A percentile compares a stretch with the other conserved stretches of the same genome.
phyloP scores from a whole-genome alignment of 2,888 invertebrate species.

The Caenorhabditis virilis region DNA sequence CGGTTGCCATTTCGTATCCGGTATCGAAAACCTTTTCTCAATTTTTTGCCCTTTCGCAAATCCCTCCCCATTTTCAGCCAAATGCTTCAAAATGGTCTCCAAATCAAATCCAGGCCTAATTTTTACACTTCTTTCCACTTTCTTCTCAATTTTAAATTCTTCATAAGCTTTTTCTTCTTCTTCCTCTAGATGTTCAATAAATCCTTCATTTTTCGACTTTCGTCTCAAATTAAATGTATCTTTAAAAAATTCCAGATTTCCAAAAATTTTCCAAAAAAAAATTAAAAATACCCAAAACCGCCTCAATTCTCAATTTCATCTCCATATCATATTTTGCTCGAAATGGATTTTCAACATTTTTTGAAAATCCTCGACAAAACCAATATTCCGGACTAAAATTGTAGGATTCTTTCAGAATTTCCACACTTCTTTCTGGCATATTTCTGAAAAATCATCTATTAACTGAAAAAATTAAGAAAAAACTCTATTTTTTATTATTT shows the following conservation, averaged over 20 bases:
- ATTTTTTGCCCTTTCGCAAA: slow-evolving; percentile 2
- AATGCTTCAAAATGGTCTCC: neutral
- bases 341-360: too few species aligned
- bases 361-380: too few species aligned
- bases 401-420: too few species aligned
- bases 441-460: too few species aligned
- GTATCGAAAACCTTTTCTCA: slow-evolving; percentile 9
- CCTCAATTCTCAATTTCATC: neutral
- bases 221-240: neutral
- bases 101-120: neutral
- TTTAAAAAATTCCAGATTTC: neutral
- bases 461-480: too few species aligned
- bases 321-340: neutral
- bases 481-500: too few species aligned
- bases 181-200: too few species aligned
- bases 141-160: neutral
- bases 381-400: too few species aligned
- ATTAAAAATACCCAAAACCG: neutral
- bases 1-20: slow-evolving; percentile 20
- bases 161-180: neutral
- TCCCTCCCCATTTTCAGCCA: slow-evolving; percentile 6
- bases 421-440: too few species aligned
- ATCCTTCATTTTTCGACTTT: neutral
- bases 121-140: too few species aligned
- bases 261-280: neutral